These are phyloP conservation scores for Apteryx owenii DNA, from an alignment of 2,113 vertebrate species.

Conservation along the genomic window DNA sequence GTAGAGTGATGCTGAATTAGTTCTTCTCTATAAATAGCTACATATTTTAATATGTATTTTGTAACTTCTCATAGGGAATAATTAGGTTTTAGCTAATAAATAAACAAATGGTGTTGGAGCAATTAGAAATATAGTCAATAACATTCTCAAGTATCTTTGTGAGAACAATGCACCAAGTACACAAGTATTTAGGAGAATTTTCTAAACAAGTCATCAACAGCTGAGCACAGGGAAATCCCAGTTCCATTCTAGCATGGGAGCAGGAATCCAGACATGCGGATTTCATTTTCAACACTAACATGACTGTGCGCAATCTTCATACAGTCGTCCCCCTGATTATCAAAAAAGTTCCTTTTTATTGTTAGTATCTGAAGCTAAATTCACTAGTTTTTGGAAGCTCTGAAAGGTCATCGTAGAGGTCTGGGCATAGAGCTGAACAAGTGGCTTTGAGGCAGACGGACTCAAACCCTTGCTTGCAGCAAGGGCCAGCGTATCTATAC, in stretches of 20 bases:
- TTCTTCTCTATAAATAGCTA: not conserved
- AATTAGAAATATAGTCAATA: not conserved
- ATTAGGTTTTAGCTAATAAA: not conserved
- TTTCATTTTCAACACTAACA: not conserved
- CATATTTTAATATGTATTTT: not conserved
- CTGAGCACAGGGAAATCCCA: not conserved
- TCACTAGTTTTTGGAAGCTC: not conserved
- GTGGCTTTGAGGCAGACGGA: not conserved
- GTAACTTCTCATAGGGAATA: not conserved
- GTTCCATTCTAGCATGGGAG: not conserved
- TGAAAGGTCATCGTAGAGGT: not conserved
- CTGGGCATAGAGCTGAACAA: not conserved
- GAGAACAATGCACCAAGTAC: not conserved
- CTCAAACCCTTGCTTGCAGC: not conserved
- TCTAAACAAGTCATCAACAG: not conserved
- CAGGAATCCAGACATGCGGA: not conserved
- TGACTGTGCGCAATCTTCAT: rapidly evolving
- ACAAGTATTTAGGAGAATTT: not conserved
- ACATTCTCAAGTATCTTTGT: not conserved
- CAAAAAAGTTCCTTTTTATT: not conserved
- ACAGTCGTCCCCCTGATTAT: not conserved
- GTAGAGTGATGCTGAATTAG: not conserved
- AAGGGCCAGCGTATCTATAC: not conserved
- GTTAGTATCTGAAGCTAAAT: not conserved
- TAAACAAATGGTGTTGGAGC: not conserved